Evolutionary conservation across 2,113 vertebrate species (phyloP).

Genomic region (Rhineura floridana): DNA sequence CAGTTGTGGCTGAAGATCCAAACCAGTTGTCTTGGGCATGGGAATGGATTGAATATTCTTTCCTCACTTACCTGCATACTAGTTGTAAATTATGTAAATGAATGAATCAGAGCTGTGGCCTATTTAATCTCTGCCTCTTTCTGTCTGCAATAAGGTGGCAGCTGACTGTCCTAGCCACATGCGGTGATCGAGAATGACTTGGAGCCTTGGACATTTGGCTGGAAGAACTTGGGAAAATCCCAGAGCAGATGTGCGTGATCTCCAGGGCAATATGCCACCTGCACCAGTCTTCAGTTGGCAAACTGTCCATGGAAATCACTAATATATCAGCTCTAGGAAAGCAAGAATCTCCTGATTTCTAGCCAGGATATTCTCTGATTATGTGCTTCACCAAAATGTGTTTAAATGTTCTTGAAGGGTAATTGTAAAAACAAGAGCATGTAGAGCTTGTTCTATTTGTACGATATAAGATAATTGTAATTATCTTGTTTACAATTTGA

Average conservation of each 20-base stretch:
- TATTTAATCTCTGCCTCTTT: too few relatives aligned
- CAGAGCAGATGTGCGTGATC: accelerated
- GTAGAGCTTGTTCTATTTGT: neutral
- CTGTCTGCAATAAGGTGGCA: neutral
- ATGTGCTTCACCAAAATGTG: neutral
- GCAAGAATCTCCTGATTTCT: neutral
- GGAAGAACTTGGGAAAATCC: neutral
- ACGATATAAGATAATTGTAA: too few relatives aligned
- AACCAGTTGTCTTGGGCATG: too few relatives aligned
- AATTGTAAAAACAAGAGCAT: slow-evolving; percentile 8
- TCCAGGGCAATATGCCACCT: neutral
- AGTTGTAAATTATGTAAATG: too few relatives aligned
- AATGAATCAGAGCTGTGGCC: too few relatives aligned
- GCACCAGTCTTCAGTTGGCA: slow-evolving; percentile 8
- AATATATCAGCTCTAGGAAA: neutral
- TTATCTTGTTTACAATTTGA: neutral
- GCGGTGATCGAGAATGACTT: neutral
- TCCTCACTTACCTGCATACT: too few relatives aligned
- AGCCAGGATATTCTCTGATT: neutral
- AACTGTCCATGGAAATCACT: neutral
- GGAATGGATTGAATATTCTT: too few relatives aligned
- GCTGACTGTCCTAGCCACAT: neutral
- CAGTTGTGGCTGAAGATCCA: too few relatives aligned
- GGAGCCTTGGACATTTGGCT: neutral
- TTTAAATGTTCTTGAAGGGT: neutral